Evolutionary conservation across 2,113 vertebrate genomes (phyloP).

Genomic region (Gnathonemus echidnorhynchus): DNA sequence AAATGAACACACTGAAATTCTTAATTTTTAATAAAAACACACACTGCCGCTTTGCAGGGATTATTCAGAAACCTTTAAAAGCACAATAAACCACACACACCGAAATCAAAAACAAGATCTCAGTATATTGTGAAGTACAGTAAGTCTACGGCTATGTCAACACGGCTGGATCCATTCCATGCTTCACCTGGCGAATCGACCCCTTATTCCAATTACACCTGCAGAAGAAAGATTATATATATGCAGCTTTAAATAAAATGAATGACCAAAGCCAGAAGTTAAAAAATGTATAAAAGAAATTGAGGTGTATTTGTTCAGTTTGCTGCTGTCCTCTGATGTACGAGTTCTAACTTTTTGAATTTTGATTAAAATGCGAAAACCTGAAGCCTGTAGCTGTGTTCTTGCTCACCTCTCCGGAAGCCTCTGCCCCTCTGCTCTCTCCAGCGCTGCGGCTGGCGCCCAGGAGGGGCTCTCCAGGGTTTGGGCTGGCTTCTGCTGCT

Average conservation of each 20-base stretch:
- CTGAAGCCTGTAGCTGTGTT: slow-evolving; percentile 6
- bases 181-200: slow-evolving; percentile 81
- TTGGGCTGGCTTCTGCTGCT: slow-evolving; percentile 60
- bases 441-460: slow-evolving; percentile 79
- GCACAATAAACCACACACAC: slow-evolving; percentile 47
- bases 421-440: slow-evolving; percentile 73
- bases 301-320: background rate
- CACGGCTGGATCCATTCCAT: slow-evolving; percentile 45
- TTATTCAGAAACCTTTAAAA: slow-evolving; percentile 53
- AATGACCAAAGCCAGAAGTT: background rate
- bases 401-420: slow-evolving; percentile 62
- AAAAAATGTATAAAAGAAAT: background rate
- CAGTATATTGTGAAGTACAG: slow-evolving; percentile 7
- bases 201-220: slow-evolving; percentile 74
- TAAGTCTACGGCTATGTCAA: background rate
- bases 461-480: slow-evolving; percentile 62
- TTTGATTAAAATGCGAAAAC: background rate
- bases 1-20: slow-evolving; percentile 27
- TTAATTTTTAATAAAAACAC: slow-evolving; percentile 72
- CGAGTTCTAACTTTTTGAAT: background rate
- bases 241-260: background rate
- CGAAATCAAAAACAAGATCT: background rate
- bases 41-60: slow-evolving; percentile 41
- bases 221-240: slow-evolving; percentile 2
- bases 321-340: background rate